These are phyloP conservation scores for Gastrophryne carolinensis DNA, from an alignment of 2,797 vertebrate genomes.

Conservation along the genomic window DNA sequence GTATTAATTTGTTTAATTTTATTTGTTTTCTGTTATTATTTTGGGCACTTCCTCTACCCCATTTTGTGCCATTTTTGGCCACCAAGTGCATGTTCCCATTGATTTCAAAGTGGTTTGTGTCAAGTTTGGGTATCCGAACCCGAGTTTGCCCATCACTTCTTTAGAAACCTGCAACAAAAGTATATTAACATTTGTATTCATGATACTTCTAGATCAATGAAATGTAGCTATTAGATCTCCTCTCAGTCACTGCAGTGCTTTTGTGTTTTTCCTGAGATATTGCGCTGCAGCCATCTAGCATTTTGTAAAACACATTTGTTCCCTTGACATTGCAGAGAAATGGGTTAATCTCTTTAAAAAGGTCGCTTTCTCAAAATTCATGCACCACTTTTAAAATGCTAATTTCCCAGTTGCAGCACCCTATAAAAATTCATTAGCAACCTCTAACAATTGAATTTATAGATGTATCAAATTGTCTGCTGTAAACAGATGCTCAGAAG, in stretches of 20 bases:
- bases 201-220: too few relatives aligned
- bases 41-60: too few relatives aligned
- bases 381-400: conserved; percentile 31
- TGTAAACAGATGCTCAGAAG: conserved; percentile 28
- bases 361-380: conserved; percentile 20
- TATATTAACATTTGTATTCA: too few relatives aligned
- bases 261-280: too few relatives aligned
- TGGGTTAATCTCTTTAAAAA: conserved; percentile 34
- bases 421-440: conserved; percentile 48
- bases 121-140: too few relatives aligned
- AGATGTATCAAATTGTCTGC: conserved; percentile 32
- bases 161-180: too few relatives aligned
- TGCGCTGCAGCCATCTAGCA: not conserved
- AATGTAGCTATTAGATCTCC: not conserved
- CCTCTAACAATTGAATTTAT: conserved; percentile 34
- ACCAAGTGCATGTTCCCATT: too few relatives aligned
- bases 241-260: not conserved
- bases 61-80: too few relatives aligned
- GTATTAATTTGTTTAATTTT: too few relatives aligned
- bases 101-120: too few relatives aligned
- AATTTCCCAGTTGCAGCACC: conserved; percentile 39
- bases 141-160: too few relatives aligned
- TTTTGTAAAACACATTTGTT: conserved; percentile 25
- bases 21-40: too few relatives aligned
- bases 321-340: conserved; percentile 19